Base-by-base conservation (phyloP, 2,888 invertebrate species). In the Diplolepis rosae region DNA sequence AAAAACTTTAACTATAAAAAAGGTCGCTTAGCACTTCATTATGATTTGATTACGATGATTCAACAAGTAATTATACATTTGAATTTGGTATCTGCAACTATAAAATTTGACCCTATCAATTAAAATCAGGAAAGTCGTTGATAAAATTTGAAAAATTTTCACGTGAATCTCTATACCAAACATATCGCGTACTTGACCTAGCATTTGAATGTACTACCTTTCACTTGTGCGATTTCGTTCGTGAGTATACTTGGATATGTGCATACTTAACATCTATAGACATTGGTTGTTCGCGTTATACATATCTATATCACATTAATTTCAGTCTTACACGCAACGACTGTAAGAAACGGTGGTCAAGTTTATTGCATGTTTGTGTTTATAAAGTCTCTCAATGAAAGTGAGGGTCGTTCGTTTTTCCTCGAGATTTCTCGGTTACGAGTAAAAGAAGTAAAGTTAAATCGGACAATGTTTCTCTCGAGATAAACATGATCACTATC, bases 151-250 rank as follows among this genome's bases (percentile, higher is more conserved):
- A 65, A 71, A 66, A 65, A 30, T 42, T 28, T 68, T 48, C 68
- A 70, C 65, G 68, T 42, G 71, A 66, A 18, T 50, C 39, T 67
- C 69, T 69, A 65, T 61, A 45, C 9, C 18, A 18, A 13, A 66
- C 73, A 6, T 24, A 27, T 39, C 65, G 75, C 73, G 76, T 74
- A 76, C 78, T 78, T 78, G 79, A 81, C 78, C 78, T 81, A 80
- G 79, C 79, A 72, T 73, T 72, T 72, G 75, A 73, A 72, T 69
- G 69, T 71, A 71, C 71, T 75, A 73, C 74, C 76, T 80, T 78
- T 80, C 78, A 78, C 77, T 79, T 70, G 71, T 70, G 39, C 35
- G 74, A 71, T 72, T 72, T 70, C 71, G 66, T 67, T 66, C 68
- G 15, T 51, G 28, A 61, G 28, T 65, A 69, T 65, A 54, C 24